Conservation (phyloP, 1,140 invertebrate species). For the Conus betulinus region DNA sequence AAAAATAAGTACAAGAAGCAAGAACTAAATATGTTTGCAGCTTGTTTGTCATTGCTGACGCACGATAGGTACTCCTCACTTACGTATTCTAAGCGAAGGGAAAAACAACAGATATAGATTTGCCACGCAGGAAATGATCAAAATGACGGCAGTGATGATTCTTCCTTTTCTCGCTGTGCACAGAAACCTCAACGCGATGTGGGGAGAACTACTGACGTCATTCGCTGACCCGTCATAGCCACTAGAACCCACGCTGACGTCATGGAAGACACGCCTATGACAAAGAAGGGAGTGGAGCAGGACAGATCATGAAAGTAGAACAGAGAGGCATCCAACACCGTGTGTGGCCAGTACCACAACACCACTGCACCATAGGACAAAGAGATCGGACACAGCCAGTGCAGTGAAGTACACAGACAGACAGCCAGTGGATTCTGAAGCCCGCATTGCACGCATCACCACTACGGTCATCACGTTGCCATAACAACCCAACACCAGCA, state of each 20-base stretch:
- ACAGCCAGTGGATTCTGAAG: neutral
- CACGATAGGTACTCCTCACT: neutral
- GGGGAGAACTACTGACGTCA: neutral
- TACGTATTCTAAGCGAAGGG: neutral
- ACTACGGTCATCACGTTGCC: slow-evolving; percentile 24
- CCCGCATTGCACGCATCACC: neutral
- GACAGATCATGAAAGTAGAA: neutral
- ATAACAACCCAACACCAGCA: neutral
- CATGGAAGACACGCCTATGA: neutral
- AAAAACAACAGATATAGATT: neutral
- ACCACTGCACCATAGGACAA: neutral
- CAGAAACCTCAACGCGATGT: neutral
- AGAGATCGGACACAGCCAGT: slow-evolving; percentile 13
- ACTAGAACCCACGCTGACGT: slow-evolving; percentile 7
- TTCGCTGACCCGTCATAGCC: neutral
- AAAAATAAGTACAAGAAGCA: neutral
- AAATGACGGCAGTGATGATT: neutral
- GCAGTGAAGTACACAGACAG: slow-evolving; percentile 5
- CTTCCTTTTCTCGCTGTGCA: neutral
- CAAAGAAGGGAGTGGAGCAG: neutral
- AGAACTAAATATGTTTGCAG: neutral
- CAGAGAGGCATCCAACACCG: too few species aligned
- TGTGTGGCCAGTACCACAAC: neutral
- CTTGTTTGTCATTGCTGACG: neutral
- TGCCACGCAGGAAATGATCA: neutral